Evolutionary conservation across 2,888 invertebrate species (phyloP).

Genomic region (Seira sanloemensis): DNA sequence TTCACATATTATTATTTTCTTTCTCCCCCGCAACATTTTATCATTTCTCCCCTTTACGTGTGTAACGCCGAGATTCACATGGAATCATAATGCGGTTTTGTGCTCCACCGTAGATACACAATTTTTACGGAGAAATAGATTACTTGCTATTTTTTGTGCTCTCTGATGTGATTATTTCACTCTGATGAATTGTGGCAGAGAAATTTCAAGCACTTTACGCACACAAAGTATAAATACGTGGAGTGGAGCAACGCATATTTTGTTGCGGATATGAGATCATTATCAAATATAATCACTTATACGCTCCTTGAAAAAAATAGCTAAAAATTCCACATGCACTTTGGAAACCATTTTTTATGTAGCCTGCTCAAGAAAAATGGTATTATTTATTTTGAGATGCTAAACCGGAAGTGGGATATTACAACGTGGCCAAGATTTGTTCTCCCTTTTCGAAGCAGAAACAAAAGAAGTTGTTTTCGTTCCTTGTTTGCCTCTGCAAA

Average conservation of each 20-base stretch:
- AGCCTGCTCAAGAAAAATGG: no score
- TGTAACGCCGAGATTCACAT: no score
- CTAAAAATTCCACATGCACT: no score
- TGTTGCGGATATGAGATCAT: neutral
- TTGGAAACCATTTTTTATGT: no score
- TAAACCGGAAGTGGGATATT: neutral
- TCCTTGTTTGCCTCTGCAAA: neutral
- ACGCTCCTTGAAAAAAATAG: no score
- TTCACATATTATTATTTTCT: no score
- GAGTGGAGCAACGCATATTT: neutral
- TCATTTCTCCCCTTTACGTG: conserved; percentile 45
- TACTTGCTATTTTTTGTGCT: conserved; percentile 39
- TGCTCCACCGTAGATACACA: conserved; percentile 15
- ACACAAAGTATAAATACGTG: conserved; percentile 22
- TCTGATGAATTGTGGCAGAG: conserved; percentile 67
- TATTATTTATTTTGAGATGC: no score
- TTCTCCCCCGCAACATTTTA: neutral
- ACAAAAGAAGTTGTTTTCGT: conserved; percentile 28
- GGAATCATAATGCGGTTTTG: conserved; percentile 63
- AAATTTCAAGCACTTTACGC: conserved; percentile 50
- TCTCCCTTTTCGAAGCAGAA: neutral
- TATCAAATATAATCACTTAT: no score
- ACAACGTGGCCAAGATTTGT: neutral
- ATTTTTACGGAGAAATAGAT: conserved; percentile 1
- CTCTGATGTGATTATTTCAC: conserved; percentile 69